Base-by-base conservation (phyloP, 1,140 invertebrate genomes). In the Trinorchestia longiramus region DNA sequence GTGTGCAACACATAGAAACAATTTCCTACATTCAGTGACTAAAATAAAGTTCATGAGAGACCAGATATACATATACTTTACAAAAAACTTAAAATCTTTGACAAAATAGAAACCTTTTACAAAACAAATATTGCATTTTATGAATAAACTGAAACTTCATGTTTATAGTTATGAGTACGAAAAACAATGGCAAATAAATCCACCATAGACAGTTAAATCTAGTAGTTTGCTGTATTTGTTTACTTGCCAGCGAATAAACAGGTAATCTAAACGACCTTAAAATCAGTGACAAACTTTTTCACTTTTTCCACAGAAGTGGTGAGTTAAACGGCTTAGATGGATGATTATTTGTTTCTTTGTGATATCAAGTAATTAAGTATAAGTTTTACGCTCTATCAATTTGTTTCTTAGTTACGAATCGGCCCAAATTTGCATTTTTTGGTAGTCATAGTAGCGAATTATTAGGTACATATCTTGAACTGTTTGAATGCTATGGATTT, bases 1-100 rank as follows among this genome's bases (percentile, higher is more conserved):
- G 43, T 42, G 43, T 36, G 88, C 11, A 36, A 42, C 28, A 42
- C 88, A 43, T 90, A 90, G 43, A 42, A 90, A 90, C 88, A 90
- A 42, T 90, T 43, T 90, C 88, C n/a, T 90, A 90, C 88, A 90
- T 90, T 90, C 43, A 90, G n/a, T 42, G 88, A 90, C 88, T 90
- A 42, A 90, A 42, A 90, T 43, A 90, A 90, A 90, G 43, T 11
- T 90, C 43, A 90, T 90, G 0, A 42, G 43, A 43, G n/a, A 90
- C n/a, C 88, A 90, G n/a, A 90, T 42, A 90, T 90, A 90, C 43
- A 90, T 19, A 90, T 42, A 90, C 88, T 90, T 90, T 90, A 90
- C 88, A 90, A 0, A 41, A 90, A 90, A 90, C 3, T 77, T 90
- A 90, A 90, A 90, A 90, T 43, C 88, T 90, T 4, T 90, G 11